Percentiles rank a stretch among this genome's conserved stretches.
These are phyloP conservation scores for Meganola albula DNA, from an alignment of 2,888 invertebrate genomes.

Conservation along the genomic window DNA sequence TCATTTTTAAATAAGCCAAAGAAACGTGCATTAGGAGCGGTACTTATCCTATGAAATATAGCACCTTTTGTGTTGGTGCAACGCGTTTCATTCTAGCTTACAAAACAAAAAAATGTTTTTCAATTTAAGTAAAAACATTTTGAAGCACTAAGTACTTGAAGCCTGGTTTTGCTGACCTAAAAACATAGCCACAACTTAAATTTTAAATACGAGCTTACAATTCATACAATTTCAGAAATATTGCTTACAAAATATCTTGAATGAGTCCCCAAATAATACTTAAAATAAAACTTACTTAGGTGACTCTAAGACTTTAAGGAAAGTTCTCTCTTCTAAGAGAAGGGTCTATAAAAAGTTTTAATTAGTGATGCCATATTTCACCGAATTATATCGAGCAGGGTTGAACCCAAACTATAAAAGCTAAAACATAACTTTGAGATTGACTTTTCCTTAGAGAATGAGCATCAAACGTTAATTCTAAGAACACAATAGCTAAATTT, in stretches of 20 bases:
- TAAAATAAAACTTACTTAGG: too few relatives aligned
- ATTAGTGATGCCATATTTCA: constrained; percentile 27
- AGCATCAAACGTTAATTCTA: too few relatives aligned
- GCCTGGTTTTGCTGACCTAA: too few relatives aligned
- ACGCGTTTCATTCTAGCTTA: constrained; percentile 11
- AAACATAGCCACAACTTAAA: too few relatives aligned
- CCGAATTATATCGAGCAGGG: constrained; percentile 21
- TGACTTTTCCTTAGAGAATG: too few relatives aligned
- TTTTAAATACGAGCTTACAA: background rate
- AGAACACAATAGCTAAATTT: too few relatives aligned
- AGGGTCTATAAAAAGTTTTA: constrained; percentile 29
- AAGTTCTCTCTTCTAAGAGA: constrained; percentile 15
- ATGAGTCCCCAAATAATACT: too few relatives aligned
- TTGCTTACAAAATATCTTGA: background rate
- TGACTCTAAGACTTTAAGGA: too few relatives aligned
- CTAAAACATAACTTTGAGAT: too few relatives aligned
- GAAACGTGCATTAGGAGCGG: constrained; percentile 29
- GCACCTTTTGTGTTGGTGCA: constrained; percentile 25
- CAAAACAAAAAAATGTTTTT: constrained; percentile 14
- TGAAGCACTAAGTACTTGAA: too few relatives aligned
- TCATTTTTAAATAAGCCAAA: constrained; percentile 26
- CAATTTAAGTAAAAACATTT: too few relatives aligned
- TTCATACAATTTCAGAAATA: background rate
- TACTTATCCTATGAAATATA: constrained; percentile 31
- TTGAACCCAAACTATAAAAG: too few relatives aligned